Base-by-base conservation (phyloP, 2,113 vertebrate genomes). In the Fukomys damarensis region DNA sequence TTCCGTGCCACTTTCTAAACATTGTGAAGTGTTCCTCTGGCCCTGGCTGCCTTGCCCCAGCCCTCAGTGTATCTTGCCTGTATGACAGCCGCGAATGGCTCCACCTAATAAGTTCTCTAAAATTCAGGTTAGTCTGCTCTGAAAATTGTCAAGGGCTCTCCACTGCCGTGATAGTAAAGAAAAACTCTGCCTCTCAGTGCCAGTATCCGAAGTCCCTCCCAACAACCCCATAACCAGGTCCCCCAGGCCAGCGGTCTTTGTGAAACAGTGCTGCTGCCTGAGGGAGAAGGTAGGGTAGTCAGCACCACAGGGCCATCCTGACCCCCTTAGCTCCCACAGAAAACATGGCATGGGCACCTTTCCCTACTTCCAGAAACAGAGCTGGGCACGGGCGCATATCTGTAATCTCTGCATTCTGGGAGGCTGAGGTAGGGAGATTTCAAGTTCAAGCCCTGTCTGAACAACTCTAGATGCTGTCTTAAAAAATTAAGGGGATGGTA, bases 1-100 rank as follows among this genome's bases (percentile, higher is more conserved):
- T 7, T 81, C 20, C 43, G 26, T 30, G 26, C 56, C 24, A 41
- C 19, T 68, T 43, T 13, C 46, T 28, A 16, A 56, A 49, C 7
- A 19, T 0, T 30, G 70, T 1, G 41, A 56, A 28, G 17, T 19
- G 0, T n/a, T 1, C 65, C 22, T 20, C 38, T 0, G 2, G 3
- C 10, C 61, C 59, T 1, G 8, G n/a, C n/a, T 14, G 1, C 84
- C 20, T 49, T 10, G 1, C 41, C 35, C 41, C 19, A 1, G 11
- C 38, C 38, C 85, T 58, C n/a, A 0, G 43, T 5, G 30, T 12
- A 58, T 76, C 86, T 22, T 22, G 59, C 58, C 68, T 38, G 7
- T 32, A 10, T 0, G 12, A 46, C 1, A 0, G 54, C 46, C 52
- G 70, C 26, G 12, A 17, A 66, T 2, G 58, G 22, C 68, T 59